Percentiles rank a stretch among this genome's conserved stretches.
Evolutionary conservation across 1,140 invertebrate genomes (phyloP).

Genomic region (Venustaconcha ellipsiformis): DNA sequence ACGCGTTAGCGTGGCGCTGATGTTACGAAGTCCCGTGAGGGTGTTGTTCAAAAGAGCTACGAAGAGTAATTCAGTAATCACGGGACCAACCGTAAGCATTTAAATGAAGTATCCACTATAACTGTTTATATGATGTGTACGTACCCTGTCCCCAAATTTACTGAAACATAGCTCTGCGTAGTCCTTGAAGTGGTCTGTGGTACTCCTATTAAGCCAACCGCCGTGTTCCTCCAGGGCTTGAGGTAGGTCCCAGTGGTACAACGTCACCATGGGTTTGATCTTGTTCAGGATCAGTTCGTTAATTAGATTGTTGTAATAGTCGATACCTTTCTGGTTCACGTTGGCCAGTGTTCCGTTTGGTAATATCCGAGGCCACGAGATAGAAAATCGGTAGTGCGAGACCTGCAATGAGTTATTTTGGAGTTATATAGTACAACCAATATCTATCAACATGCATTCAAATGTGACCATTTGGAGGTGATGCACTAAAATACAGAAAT

Average conservation of each 20-base stretch:
- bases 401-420: constrained; percentile 42
- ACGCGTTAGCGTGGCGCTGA: no score
- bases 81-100: no score
- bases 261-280: constrained; percentile 70
- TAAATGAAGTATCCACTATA: no score
- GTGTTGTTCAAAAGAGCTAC: no score
- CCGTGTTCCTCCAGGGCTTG: constrained; percentile 64
- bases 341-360: constrained; percentile 47
- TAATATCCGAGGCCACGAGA: constrained; percentile 62
- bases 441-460: neutral
- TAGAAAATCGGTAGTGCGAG: constrained; percentile 63
- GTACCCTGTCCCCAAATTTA: constrained; percentile 63
- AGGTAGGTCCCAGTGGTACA: constrained; percentile 72
- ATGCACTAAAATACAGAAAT: neutral
- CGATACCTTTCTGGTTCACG: constrained; percentile 51
- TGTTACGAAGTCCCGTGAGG: no score
- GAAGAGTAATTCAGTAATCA: no score
- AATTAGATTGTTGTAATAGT: constrained; percentile 65
- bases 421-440: neutral
- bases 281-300: constrained; percentile 43
- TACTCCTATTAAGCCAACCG: constrained; percentile 72
- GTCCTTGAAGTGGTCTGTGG: constrained; percentile 72
- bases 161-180: constrained; percentile 67
- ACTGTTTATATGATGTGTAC: neutral
- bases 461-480: neutral